A percentile compares a stretch with the other conserved stretches of the same genome.
Evolutionary conservation across 2,888 invertebrate species (phyloP).

Genomic region (Ectemnius lituratus): DNA sequence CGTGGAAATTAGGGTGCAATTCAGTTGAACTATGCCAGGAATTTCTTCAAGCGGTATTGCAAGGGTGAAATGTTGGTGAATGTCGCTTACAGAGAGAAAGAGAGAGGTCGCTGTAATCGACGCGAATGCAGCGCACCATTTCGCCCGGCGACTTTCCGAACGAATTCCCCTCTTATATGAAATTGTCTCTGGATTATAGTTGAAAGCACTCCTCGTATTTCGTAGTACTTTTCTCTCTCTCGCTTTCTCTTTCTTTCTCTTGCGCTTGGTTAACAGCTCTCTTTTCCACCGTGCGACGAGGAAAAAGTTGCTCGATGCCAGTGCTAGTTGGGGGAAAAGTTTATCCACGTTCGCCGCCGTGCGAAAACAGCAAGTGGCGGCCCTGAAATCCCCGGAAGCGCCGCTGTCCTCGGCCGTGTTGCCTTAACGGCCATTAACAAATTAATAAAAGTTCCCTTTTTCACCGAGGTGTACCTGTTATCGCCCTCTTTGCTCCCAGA

Average conservation of each 20-base stretch:
- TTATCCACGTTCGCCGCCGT: not conserved
- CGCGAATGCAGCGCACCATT: conserved; percentile 10
- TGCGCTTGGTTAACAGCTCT: not conserved
- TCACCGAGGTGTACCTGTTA: not conserved
- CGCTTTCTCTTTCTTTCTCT: conserved; percentile 1
- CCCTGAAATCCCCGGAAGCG: conserved; percentile 4
- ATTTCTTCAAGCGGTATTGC: no score
- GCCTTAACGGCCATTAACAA: conserved; percentile 2
- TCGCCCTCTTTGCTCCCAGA: not conserved
- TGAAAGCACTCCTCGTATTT: not conserved
- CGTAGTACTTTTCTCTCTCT: conserved; percentile 14
- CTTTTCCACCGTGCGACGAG: conserved; percentile 29
- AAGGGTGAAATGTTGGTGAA: no score
- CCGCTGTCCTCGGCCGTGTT: not conserved
- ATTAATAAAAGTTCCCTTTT: not conserved
- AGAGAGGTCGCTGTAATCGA: no score
- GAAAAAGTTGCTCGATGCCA: conserved; percentile 53
- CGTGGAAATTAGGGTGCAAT: no score
- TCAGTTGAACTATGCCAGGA: no score
- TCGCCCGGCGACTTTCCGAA: no score
- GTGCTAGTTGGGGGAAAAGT: not conserved
- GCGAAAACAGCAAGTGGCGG: not conserved
- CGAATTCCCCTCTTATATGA: no score
- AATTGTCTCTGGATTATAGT: no score
- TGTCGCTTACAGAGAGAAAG: no score